phyloP scores from a whole-genome alignment of 2,797 vertebrate species.

The Lophotriccus pileatus region DNA sequence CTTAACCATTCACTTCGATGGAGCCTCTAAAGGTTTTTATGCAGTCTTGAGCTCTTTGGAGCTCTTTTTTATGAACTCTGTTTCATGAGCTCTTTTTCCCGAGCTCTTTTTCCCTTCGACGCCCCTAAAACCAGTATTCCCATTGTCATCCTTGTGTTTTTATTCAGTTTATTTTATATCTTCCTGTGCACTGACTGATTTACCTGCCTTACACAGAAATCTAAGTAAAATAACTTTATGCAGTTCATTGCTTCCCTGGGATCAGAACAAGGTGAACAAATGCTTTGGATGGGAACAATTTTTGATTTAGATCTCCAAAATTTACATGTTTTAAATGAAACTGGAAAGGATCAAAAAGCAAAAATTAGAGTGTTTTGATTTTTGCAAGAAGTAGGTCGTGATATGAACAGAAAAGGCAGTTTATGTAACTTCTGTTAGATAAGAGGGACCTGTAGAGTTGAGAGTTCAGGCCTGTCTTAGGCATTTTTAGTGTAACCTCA shows the following conservation, averaged over 20 bases:
- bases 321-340: neutral
- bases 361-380: neutral
- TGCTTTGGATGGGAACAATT: neutral
- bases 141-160: neutral
- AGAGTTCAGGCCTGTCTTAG: neutral
- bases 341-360: neutral
- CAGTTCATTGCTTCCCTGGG: neutral
- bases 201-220: neutral
- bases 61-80: neutral
- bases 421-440: neutral
- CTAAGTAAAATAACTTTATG: neutral
- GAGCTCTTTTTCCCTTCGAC: neutral
- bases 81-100: neutral
- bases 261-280: neutral
- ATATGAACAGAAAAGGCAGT: neutral
- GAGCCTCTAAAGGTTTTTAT: neutral
- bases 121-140: neutral
- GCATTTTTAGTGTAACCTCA: neutral
- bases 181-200: neutral
- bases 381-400: neutral
- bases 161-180: neutral
- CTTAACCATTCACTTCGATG: neutral
- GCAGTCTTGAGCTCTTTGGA: neutral
- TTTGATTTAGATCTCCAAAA: neutral
- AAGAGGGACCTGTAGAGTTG: neutral